Percentiles rank a stretch among this genome's conserved stretches.
These are phyloP conservation scores for Zaprionus tsacasi DNA, from an alignment of 1,140 invertebrate genomes.

Conservation along the genomic window DNA sequence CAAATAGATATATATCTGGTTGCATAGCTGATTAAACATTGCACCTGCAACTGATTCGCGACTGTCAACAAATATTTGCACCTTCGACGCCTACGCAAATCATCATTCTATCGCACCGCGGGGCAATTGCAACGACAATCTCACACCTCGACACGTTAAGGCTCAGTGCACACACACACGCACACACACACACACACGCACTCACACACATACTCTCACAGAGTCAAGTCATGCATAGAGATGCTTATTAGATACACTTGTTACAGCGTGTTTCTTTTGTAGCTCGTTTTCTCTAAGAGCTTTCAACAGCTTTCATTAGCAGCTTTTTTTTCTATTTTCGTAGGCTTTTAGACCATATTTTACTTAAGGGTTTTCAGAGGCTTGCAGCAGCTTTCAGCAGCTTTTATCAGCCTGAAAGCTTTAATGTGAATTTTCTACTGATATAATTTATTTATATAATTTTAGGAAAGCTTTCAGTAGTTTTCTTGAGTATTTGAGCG, in stretches of 20 bases:
- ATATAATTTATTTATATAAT: no score
- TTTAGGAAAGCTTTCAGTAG: no score
- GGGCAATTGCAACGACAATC: conserved; percentile 27
- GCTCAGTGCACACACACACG: conserved; percentile 1
- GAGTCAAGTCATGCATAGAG: conserved; percentile 1
- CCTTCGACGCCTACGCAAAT: conserved; percentile 24
- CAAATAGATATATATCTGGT: conserved; percentile 1
- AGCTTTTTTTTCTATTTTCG: neutral
- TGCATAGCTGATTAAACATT: conserved; percentile 19
- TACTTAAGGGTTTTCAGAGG: neutral
- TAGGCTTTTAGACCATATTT: no score
- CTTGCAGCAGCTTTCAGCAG: neutral
- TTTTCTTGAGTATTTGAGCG: no score
- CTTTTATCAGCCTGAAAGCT: neutral
- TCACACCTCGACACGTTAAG: conserved; percentile 10
- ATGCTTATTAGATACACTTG: neutral
- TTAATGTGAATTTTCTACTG: no score
- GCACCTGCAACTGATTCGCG: conserved; percentile 24
- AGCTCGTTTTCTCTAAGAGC: neutral
- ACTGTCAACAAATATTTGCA: conserved; percentile 37
- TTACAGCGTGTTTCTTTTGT: neutral
- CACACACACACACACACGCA: neutral
- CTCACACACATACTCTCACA: neutral
- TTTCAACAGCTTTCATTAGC: neutral
- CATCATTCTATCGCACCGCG: neutral